Percentiles rank a stretch among this genome's conserved stretches.
Evolutionary conservation across 2,797 vertebrate genomes (phyloP).

Genomic region (Geotrypetes seraphini): DNA sequence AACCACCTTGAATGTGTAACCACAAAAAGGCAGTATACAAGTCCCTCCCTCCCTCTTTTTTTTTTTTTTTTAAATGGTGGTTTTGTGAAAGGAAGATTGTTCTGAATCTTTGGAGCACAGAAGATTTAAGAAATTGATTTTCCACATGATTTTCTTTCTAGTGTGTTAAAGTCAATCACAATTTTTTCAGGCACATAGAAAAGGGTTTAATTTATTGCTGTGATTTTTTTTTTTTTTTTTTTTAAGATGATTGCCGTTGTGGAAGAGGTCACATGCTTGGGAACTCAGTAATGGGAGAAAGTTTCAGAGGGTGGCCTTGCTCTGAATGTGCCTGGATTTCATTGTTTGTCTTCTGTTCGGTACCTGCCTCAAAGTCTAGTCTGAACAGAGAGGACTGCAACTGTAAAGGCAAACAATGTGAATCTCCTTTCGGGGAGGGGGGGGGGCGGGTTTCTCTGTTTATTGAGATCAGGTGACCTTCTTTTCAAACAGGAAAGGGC

Average conservation of each 20-base stretch:
- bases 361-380: constrained; percentile 1
- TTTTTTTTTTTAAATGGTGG: too few relatives aligned
- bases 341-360: constrained; percentile 8
- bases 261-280: constrained; percentile 5
- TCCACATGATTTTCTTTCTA: too few relatives aligned
- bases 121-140: too few relatives aligned
- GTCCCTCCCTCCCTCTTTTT: too few relatives aligned
- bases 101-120: too few relatives aligned
- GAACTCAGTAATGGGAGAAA: constrained; percentile 8
- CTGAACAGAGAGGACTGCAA: constrained; percentile 8
- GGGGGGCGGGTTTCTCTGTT: constrained; percentile 44
- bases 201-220: too few relatives aligned
- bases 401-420: constrained; percentile 38
- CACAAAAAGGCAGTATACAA: too few relatives aligned
- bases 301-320: background rate
- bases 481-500: constrained; percentile 44
- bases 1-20: too few relatives aligned
- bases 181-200: too few relatives aligned
- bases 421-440: constrained; percentile 23
- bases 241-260: constrained; percentile 2
- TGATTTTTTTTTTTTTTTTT: too few relatives aligned
- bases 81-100: too few relatives aligned
- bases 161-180: too few relatives aligned
- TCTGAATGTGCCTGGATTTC: background rate
- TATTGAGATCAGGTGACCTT: constrained; percentile 38